phyloP scores from a whole-genome alignment of 2,113 vertebrate genomes.

The Alaudala cheleensis region DNA sequence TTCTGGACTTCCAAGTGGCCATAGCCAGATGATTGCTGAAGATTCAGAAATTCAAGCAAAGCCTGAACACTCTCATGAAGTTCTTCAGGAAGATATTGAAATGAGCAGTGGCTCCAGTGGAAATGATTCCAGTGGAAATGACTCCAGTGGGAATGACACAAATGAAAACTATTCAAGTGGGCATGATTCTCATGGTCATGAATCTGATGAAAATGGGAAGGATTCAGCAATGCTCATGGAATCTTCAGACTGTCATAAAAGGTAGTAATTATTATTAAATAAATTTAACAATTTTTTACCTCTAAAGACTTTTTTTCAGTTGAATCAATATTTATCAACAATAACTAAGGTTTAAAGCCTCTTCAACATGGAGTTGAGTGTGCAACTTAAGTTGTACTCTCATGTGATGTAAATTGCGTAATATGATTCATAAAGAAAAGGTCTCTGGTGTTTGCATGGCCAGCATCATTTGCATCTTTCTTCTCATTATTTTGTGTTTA shows the following conservation, averaged over 20 bases:
- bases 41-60: conserved; percentile 74
- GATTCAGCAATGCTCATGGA: conserved; percentile 80
- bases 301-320: background rate
- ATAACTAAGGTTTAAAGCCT: background rate
- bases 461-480: background rate
- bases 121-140: conserved; percentile 83
- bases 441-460: background rate
- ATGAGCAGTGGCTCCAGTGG: conserved; percentile 85
- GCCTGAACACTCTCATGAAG: conserved; percentile 57
- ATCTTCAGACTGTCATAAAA: conserved; percentile 78
- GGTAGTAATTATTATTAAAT: conserved; percentile 70
- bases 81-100: conserved; percentile 85
- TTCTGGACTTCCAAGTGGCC: conserved; percentile 55
- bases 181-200: conserved; percentile 81
- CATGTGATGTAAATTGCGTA: background rate
- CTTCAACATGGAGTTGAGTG: background rate
- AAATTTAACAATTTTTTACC: background rate
- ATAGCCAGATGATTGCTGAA: conserved; percentile 71
- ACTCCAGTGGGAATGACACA: conserved; percentile 80
- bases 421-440: background rate
- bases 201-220: conserved; percentile 79
- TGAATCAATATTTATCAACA: background rate
- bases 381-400: background rate
- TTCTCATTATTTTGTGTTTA: background rate
- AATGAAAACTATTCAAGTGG: conserved; percentile 76